Conservation (phyloP, 1,140 invertebrate species). For the Schlechtendalia chinensis region DNA sequence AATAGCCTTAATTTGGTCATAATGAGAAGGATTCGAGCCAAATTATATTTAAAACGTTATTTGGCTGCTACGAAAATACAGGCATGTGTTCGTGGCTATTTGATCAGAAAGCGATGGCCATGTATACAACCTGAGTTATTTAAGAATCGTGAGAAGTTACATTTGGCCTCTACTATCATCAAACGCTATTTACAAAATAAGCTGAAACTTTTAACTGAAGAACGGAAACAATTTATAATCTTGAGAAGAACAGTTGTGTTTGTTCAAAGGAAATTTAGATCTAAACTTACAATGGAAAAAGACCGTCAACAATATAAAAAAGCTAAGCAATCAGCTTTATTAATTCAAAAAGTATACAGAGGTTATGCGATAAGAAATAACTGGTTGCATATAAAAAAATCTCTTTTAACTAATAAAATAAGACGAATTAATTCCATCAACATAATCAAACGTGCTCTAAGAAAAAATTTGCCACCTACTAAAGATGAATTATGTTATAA, state of each 20-base stretch:
- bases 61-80: slow-evolving; percentile 51
- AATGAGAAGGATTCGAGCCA: slow-evolving; percentile 43
- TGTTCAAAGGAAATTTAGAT: slow-evolving; percentile 58
- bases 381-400: not conserved
- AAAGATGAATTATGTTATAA: not conserved
- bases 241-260: slow-evolving; percentile 48
- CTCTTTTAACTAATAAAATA: not conserved
- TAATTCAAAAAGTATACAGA: slow-evolving; percentile 12
- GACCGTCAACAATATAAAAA: slow-evolving; percentile 51
- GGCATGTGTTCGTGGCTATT: slow-evolving; percentile 48
- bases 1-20: slow-evolving; percentile 33
- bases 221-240: slow-evolving; percentile 17
- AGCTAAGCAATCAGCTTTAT: slow-evolving; percentile 15
- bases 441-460: not conserved
- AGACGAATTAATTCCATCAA: slow-evolving; percentile 13
- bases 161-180: slow-evolving; percentile 10
- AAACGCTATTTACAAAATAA: slow-evolving; percentile 53
- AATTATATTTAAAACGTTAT: slow-evolving; percentile 41
- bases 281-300: slow-evolving; percentile 51
- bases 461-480: slow-evolving; percentile 13
- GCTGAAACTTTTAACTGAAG: slow-evolving; percentile 50
- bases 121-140: slow-evolving; percentile 39
- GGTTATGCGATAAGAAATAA: slow-evolving; percentile 18
- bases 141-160: slow-evolving; percentile 22
- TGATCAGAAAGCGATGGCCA: slow-evolving; percentile 23